These are phyloP conservation scores for Halocynthia roretzi DNA, from an alignment of 23 tunicate genomes.

Conservation along the genomic window DNA sequence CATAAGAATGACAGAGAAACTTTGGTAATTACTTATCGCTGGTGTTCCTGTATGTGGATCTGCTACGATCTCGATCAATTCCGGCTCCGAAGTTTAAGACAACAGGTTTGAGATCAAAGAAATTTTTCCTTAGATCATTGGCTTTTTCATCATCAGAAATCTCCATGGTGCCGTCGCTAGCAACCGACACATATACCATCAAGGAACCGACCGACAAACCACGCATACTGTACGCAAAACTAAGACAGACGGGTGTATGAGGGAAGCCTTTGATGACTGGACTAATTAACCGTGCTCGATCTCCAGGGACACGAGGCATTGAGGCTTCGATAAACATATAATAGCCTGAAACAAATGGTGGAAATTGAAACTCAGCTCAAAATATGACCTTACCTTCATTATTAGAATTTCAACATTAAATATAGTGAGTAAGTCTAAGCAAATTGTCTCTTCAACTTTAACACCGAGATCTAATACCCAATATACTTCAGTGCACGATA, in stretches of 20 bases:
- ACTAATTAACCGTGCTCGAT: conserved; percentile 39
- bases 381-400: too few species aligned
- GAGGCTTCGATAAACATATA: conserved; percentile 83
- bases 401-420: too few species aligned
- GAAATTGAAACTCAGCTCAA: neutral
- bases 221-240: conserved; percentile 72
- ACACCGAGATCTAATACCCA: too few species aligned
- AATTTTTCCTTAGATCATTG: conserved; percentile 4
- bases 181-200: conserved; percentile 39
- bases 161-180: conserved; percentile 6
- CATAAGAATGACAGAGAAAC: neutral
- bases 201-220: conserved; percentile 56
- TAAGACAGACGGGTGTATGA: conserved; percentile 41
- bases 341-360: conserved; percentile 30
- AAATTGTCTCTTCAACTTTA: too few species aligned
- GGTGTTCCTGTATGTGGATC: conserved; percentile 8
- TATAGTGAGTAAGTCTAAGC: too few species aligned
- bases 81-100: conserved; percentile 26
- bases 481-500: too few species aligned
- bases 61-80: neutral
- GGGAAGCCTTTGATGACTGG: conserved; percentile 42
- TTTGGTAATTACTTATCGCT: conserved; percentile 19
- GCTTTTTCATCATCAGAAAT: neutral
- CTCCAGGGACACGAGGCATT: conserved; percentile 54
- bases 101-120: conserved; percentile 11